Conservation (phyloP, 2,113 vertebrate species). For the Eulemur macaco region DNA sequence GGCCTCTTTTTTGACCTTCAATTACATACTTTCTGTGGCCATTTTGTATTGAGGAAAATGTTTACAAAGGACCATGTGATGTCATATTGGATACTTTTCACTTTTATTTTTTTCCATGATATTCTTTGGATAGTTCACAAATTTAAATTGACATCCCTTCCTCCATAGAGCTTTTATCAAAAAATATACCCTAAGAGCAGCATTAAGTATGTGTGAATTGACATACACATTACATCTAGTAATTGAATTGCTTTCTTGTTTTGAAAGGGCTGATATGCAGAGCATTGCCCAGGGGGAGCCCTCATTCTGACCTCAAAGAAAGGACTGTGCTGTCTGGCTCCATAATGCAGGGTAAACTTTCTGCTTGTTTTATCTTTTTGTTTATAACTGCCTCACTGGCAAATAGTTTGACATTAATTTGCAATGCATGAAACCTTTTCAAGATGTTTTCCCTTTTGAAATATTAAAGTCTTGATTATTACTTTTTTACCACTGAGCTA, state of each 20-base stretch:
- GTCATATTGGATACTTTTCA: neutral
- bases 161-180: neutral
- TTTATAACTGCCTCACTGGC: neutral
- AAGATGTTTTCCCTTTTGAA: conserved; percentile 49
- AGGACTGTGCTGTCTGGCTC: conserved; percentile 93
- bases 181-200: neutral
- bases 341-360: conserved; percentile 95
- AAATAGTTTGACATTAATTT: conserved; percentile 19
- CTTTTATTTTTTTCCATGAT: neutral
- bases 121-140: neutral
- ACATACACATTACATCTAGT: neutral
- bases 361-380: neutral
- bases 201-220: neutral
- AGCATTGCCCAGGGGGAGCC: conserved; percentile 92
- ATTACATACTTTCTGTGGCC: neutral
- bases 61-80: neutral
- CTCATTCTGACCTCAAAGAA: conserved; percentile 94
- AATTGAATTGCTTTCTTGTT: conserved; percentile 18
- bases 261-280: conserved; percentile 94
- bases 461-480: conserved; percentile 24
- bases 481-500: neutral
- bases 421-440: conserved; percentile 44
- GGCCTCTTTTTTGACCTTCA: neutral
- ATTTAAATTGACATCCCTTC: neutral
- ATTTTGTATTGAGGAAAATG: conserved; percentile 46